Evolutionary conservation across 1,140 invertebrate species (phyloP).

Genomic region (Zelostemma sp.): DNA sequence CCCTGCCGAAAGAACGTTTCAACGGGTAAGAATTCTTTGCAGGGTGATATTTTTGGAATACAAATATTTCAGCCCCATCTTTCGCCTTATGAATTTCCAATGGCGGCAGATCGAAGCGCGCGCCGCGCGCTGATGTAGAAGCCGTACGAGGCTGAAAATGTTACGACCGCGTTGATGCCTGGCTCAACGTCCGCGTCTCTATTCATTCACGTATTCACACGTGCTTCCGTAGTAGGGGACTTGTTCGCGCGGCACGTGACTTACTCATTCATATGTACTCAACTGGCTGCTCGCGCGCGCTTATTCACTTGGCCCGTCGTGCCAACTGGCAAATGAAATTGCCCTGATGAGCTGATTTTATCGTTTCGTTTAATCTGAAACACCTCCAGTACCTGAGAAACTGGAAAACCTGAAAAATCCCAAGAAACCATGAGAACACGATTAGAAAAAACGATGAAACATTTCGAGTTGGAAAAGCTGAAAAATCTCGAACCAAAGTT

Average conservation of each 20-base stretch:
- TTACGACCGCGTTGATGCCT: slow-evolving; percentile 32
- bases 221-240: slow-evolving; percentile 35
- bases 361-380: slow-evolving; percentile 13
- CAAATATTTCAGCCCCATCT: background rate
- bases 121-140: slow-evolving; percentile 24
- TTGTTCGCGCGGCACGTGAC: slow-evolving; percentile 49
- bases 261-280: slow-evolving; percentile 49
- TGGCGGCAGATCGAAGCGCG: slow-evolving; percentile 18
- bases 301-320: slow-evolving; percentile 43
- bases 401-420: too few relatives aligned
- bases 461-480: too few relatives aligned
- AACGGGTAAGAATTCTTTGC: too few relatives aligned
- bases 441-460: too few relatives aligned
- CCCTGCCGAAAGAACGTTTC: too few relatives aligned
- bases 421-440: too few relatives aligned
- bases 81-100: slow-evolving; percentile 15
- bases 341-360: slow-evolving; percentile 9
- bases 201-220: slow-evolving; percentile 42
- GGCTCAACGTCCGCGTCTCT: slow-evolving; percentile 33
- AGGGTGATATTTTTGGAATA: too few relatives aligned
- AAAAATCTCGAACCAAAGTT: slow-evolving; percentile 3
- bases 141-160: slow-evolving; percentile 29
- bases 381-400: too few relatives aligned
- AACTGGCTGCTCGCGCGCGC: slow-evolving; percentile 25
- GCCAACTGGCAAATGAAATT: slow-evolving; percentile 29